These are phyloP conservation scores for Andrena fulva DNA, from an alignment of 2,888 invertebrate species.

Conservation along the genomic window DNA sequence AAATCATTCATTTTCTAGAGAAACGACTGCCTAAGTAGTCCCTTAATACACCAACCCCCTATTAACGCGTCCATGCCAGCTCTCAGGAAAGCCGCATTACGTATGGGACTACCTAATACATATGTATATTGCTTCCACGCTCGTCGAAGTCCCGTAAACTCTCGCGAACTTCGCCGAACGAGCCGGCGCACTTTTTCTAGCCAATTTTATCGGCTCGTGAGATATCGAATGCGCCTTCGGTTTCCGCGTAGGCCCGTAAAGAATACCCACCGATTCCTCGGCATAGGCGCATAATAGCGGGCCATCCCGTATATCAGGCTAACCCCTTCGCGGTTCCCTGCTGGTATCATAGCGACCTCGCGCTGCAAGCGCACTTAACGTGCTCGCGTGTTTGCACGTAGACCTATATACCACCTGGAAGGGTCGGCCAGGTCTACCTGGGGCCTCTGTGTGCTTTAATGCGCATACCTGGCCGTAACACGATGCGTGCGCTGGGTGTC, in stretches of 20 bases:
- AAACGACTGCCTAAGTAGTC: no score
- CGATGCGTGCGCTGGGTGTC: slow-evolving; percentile 26
- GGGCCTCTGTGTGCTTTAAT: slow-evolving; percentile 45
- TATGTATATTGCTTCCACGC: no score
- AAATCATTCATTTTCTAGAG: no score
- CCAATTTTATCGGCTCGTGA: background rate
- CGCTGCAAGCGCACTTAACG: slow-evolving; percentile 58
- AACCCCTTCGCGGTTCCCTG: slow-evolving; percentile 48
- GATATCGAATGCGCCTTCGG: slow-evolving; percentile 48
- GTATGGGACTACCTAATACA: no score
- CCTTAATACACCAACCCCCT: no score
- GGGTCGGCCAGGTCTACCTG: slow-evolving; percentile 37
- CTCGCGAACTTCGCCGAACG: no score
- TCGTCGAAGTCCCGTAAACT: no score
- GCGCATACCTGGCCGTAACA: slow-evolving; percentile 55
- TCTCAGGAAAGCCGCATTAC: no score
- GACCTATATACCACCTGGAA: slow-evolving; percentile 54
- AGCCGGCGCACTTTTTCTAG: background rate
- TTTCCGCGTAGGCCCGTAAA: slow-evolving; percentile 68
- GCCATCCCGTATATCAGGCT: slow-evolving; percentile 74
- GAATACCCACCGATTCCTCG: slow-evolving; percentile 68
- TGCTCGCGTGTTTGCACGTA: slow-evolving; percentile 59
- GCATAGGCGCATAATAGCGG: slow-evolving; percentile 73
- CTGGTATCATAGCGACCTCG: slow-evolving; percentile 54
- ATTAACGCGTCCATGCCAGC: no score